A percentile compares a stretch with the other conserved stretches of the same genome.
Evolutionary conservation across 2,888 invertebrate species (phyloP).

Genomic region (Troides oblongomaculatus): DNA sequence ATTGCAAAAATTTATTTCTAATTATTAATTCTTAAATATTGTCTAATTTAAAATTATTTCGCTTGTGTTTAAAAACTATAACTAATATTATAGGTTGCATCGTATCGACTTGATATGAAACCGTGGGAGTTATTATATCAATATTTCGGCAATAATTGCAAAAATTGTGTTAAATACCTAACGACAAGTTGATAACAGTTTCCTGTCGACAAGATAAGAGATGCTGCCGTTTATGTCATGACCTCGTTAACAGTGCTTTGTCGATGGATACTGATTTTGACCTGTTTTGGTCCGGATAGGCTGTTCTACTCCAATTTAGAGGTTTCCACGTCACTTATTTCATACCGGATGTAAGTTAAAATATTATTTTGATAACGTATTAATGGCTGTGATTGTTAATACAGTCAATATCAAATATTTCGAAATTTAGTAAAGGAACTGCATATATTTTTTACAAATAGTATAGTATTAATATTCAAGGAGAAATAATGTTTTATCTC

Average conservation of each 20-base stretch:
- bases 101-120: slow-evolving; percentile 42
- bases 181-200: slow-evolving; percentile 74
- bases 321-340: slow-evolving; percentile 28
- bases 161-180: slow-evolving; percentile 75
- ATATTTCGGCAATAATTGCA: slow-evolving; percentile 79
- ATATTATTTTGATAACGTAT: not conserved
- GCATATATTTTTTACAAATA: no score
- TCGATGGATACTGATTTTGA: slow-evolving; percentile 76
- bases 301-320: slow-evolving; percentile 46
- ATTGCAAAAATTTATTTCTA: no score
- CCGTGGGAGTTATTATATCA: slow-evolving; percentile 61
- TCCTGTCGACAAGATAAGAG: slow-evolving; percentile 71
- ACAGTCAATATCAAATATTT: no score
- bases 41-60: not conserved
- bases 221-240: slow-evolving; percentile 62
- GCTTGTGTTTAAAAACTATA: slow-evolving; percentile 5
- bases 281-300: slow-evolving; percentile 60
- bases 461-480: not conserved
- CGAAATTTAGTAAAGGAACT: no score
- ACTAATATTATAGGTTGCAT: slow-evolving; percentile 11
- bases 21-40: no score
- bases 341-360: not conserved
- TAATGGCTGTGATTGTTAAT: no score
- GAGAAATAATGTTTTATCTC: no score
- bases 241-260: slow-evolving; percentile 72